phyloP scores from a whole-genome alignment of 2,888 invertebrate species.

The Piscicola geometra region DNA sequence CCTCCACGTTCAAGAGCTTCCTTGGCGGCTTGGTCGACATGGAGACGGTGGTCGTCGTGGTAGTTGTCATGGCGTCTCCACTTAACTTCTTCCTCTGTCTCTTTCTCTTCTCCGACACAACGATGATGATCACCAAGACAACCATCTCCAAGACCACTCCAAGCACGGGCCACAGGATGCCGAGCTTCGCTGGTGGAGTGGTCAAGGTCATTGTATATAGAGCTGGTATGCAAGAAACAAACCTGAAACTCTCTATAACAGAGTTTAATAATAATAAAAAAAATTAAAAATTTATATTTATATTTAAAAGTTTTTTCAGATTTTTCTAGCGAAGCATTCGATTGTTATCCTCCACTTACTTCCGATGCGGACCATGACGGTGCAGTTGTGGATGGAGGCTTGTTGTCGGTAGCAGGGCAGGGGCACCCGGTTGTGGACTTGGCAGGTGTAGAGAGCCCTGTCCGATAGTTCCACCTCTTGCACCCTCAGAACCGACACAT shows the following conservation, averaged over 20 bases:
- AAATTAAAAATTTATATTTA: no score
- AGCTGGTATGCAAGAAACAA: no score
- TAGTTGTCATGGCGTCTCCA: conserved; percentile 1
- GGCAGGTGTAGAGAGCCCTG: background rate
- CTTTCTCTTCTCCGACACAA: background rate
- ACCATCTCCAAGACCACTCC: background rate
- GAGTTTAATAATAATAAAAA: no score
- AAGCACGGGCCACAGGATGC: background rate
- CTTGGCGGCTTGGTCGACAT: conserved; percentile 3
- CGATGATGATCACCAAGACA: conserved; percentile 4
- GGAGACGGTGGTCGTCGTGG: background rate
- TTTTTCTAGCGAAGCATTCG: no score
- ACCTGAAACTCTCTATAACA: no score
- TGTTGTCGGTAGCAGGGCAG: background rate
- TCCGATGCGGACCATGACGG: conserved; percentile 2
- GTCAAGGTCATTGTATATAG: background rate
- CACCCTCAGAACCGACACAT: background rate
- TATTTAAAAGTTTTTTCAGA: no score
- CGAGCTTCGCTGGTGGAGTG: background rate
- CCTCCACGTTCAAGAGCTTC: conserved; percentile 3
- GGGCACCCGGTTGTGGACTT: background rate
- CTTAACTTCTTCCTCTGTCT: background rate
- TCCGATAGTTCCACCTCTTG: background rate
- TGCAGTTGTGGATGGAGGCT: background rate
- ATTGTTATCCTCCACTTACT: no score